Evolutionary conservation across 2,797 vertebrate genomes (phyloP).

Genomic region (Chromobotia macracanthus): DNA sequence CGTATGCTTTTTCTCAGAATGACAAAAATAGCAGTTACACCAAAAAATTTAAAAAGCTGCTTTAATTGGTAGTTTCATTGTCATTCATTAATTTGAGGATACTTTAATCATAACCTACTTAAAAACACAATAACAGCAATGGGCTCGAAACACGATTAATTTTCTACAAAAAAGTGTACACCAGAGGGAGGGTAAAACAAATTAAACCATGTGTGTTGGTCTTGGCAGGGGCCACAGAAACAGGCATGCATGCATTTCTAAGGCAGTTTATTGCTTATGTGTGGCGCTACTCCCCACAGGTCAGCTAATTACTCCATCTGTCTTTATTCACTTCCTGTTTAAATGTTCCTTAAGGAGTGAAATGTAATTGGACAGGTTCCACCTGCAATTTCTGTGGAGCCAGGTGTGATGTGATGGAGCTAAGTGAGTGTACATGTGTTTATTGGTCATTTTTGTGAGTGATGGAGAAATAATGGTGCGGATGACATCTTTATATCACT

Average conservation of each 20-base stretch:
- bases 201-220: not conserved
- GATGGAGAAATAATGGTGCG: not conserved
- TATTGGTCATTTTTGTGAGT: not conserved
- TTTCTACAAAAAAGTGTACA: not conserved
- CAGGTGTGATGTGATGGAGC: not conserved
- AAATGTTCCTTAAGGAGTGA: not conserved
- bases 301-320: not conserved
- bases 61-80: not conserved
- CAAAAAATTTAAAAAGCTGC: not conserved
- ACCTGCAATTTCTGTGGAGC: not conserved
- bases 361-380: no score
- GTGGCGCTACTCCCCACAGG: not conserved
- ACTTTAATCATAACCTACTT: not conserved
- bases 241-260: conserved; percentile 10
- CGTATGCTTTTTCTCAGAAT: conserved; percentile 15
- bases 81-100: not conserved
- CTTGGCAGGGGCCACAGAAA: not conserved
- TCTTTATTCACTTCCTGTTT: not conserved
- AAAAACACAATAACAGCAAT: not conserved
- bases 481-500: not conserved
- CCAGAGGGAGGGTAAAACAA: not conserved
- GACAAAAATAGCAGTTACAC: not conserved
- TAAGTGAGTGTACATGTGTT: not conserved
- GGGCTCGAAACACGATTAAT: conserved; percentile 6
- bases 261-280: not conserved